These are phyloP conservation scores for Diploscapter pachys DNA, from an alignment of 1,140 invertebrate genomes.

Conservation along the genomic window DNA sequence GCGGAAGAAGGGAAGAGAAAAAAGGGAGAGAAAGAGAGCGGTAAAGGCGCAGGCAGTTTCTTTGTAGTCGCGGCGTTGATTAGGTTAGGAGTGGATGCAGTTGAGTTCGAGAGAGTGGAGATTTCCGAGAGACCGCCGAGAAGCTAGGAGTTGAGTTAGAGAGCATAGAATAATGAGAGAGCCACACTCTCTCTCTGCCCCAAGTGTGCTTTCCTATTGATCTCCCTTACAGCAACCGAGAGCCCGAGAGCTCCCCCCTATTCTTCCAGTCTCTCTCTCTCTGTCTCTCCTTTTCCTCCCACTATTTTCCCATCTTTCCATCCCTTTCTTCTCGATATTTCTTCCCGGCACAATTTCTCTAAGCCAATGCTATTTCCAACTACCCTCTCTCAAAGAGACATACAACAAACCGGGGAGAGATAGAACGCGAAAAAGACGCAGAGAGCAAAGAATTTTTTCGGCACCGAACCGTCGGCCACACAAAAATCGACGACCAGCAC, in stretches of 20 bases:
- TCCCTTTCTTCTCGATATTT: not conserved
- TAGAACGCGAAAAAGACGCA: too few relatives aligned
- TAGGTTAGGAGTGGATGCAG: too few relatives aligned
- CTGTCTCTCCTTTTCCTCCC: constrained; percentile 7
- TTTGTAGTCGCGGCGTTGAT: too few relatives aligned
- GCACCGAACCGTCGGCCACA: too few relatives aligned
- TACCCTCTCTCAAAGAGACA: too few relatives aligned
- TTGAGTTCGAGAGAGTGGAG: too few relatives aligned
- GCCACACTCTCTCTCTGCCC: not conserved
- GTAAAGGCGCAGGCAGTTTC: not conserved
- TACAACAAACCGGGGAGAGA: too few relatives aligned
- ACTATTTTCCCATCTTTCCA: not conserved
- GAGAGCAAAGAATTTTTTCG: too few relatives aligned
- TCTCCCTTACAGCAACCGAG: not conserved
- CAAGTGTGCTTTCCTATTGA: not conserved
- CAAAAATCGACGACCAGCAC: too few relatives aligned
- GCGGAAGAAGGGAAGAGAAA: not conserved
- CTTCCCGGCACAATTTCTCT: too few relatives aligned
- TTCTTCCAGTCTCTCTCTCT: not conserved
- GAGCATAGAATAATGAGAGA: too few relatives aligned
- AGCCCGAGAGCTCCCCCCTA: not conserved
- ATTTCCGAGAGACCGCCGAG: not conserved
- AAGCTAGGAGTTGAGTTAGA: not conserved
- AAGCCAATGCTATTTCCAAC: too few relatives aligned
- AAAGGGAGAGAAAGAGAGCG: not conserved